A percentile compares a stretch with the other conserved stretches of the same genome.
These are phyloP conservation scores for Phenacoccus solenopsis DNA, from an alignment of 1,140 invertebrate genomes.

Conservation along the genomic window DNA sequence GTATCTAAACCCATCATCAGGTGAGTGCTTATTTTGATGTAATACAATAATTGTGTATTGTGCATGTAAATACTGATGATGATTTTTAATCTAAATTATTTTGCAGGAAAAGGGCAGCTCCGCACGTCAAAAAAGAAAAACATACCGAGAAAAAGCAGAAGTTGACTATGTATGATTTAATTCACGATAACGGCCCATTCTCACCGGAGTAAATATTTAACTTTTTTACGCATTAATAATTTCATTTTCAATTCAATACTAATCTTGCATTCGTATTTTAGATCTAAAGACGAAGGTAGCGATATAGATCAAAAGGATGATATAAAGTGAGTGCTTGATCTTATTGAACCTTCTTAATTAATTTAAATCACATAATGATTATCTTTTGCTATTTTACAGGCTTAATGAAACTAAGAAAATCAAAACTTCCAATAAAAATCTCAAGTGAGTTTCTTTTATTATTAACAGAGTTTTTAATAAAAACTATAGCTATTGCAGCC, in stretches of 20 bases:
- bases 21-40: neutral
- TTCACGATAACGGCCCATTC: neutral
- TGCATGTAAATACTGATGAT: too few species aligned
- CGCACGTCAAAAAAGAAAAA: neutral
- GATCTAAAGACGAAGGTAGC: neutral
- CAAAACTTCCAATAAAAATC: neutral
- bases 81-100: too few species aligned
- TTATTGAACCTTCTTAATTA: neutral
- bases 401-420: neutral
- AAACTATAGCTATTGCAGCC: too few species aligned
- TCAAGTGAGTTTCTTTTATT: neutral
- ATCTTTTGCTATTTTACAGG: too few species aligned
- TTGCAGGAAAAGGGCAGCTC: neutral
- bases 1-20: neutral
- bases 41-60: too few species aligned
- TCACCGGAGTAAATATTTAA: neutral
- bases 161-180: conserved; percentile 6
- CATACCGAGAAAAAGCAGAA: neutral
- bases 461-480: too few species aligned
- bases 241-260: neutral
- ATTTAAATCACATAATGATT: neutral
- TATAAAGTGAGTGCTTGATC: neutral
- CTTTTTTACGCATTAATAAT: neutral
- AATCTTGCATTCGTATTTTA: neutral
- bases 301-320: neutral